These are phyloP conservation scores for Pantelozetes paolii DNA, from an alignment of 2,888 invertebrate species.

Conservation along the genomic window DNA sequence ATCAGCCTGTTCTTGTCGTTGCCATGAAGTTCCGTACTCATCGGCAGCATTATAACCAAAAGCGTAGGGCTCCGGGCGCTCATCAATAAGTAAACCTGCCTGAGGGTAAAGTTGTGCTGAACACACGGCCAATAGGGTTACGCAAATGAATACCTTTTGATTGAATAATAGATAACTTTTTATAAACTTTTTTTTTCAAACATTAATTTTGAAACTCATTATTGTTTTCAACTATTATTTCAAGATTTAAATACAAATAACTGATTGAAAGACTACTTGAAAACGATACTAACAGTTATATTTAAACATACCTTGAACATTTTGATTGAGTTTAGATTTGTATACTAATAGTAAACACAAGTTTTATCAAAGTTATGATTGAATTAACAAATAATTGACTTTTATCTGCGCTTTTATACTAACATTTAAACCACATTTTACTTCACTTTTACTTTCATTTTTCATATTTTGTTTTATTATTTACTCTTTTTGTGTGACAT, in stretches of 20 bases:
- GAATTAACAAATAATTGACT: not conserved
- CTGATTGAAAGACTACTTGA: too few species aligned
- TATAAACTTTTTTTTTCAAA: too few species aligned
- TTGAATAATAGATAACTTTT: not conserved
- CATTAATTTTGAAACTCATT: too few species aligned
- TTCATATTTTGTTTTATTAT: not conserved
- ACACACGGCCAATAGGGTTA: not conserved
- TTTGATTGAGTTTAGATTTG: not conserved
- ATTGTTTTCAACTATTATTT: too few species aligned
- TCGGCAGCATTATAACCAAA: conserved; percentile 46
- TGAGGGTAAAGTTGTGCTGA: not conserved
- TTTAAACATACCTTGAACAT: not conserved
- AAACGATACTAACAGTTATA: too few species aligned
- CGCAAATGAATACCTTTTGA: not conserved
- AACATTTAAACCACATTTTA: not conserved
- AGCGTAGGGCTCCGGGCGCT: conserved; percentile 45
- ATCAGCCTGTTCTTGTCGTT: conserved; percentile 45
- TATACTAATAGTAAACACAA: not conserved
- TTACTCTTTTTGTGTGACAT: not conserved
- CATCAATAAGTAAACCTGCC: conserved; percentile 28
- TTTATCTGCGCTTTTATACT: not conserved
- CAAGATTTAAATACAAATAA: too few species aligned
- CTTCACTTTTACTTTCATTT: not conserved
- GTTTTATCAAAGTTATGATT: not conserved
- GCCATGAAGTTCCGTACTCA: conserved; percentile 42